These are phyloP conservation scores for Mystacornis crossleyi DNA, from an alignment of 2,113 vertebrate species.

Conservation along the genomic window DNA sequence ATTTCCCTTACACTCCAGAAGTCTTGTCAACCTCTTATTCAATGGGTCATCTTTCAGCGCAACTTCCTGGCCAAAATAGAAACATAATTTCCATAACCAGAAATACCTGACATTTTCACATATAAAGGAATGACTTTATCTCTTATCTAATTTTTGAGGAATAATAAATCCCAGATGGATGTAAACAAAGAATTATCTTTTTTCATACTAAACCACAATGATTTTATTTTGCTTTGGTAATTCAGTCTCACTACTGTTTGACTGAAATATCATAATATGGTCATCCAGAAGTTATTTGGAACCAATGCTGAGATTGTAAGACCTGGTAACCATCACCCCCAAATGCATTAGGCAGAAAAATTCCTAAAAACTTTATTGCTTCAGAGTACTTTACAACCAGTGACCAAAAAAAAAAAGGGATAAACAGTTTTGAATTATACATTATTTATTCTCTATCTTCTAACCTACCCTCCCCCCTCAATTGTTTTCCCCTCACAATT, in stretches of 20 bases:
- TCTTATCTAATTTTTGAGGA: neutral
- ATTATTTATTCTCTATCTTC: neutral
- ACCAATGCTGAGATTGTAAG: neutral
- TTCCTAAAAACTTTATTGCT: neutral
- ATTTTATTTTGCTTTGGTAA: neutral
- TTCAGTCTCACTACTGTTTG: neutral
- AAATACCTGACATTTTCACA: neutral
- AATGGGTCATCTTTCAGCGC: neutral
- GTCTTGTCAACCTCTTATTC: neutral
- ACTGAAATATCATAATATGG: neutral
- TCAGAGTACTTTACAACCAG: neutral
- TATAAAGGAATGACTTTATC: neutral
- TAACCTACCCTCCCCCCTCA: rapidly evolving
- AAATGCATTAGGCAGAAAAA: neutral
- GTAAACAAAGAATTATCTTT: neutral
- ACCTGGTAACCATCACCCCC: neutral
- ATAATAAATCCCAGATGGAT: neutral
- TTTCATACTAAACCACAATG: neutral
- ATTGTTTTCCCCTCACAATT: neutral
- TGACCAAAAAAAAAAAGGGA: neutral
- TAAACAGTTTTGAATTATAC: neutral
- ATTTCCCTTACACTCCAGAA: neutral
- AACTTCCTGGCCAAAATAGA: neutral
- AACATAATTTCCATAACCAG: neutral
- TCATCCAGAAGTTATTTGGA: neutral